Evolutionary conservation across 2,113 vertebrate genomes (phyloP).

Genomic region (Labeo rohita): DNA sequence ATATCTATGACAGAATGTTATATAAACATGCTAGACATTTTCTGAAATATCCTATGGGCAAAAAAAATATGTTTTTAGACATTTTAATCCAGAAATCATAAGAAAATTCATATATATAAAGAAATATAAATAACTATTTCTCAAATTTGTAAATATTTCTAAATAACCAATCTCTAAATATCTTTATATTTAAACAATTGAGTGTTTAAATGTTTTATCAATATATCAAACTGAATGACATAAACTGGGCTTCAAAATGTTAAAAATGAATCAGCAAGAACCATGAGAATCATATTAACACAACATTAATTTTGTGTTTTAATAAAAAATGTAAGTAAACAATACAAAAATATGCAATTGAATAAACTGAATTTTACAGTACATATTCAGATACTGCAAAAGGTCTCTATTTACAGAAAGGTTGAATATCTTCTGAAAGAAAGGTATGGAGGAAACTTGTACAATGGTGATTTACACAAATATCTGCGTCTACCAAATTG

Average conservation of each 20-base stretch:
- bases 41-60: neutral
- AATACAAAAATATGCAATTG: constrained; percentile 85
- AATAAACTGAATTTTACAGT: constrained; percentile 79
- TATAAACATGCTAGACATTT: neutral
- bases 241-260: neutral
- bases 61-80: neutral
- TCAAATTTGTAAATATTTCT: too few relatives aligned
- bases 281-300: constrained; percentile 8
- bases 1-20: neutral
- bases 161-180: too few relatives aligned
- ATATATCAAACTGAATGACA: neutral
- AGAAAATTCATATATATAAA: neutral
- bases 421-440: neutral
- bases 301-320: constrained; percentile 57
- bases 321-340: constrained; percentile 75
- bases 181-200: neutral
- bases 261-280: neutral
- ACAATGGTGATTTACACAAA: neutral
- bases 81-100: neutral
- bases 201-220: neutral
- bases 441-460: neutral
- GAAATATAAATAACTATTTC: too few relatives aligned
- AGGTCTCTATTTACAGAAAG: constrained; percentile 75
- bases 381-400: constrained; percentile 69
- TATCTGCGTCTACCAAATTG: neutral